phyloP scores from a whole-genome alignment of 2,797 vertebrate species.

The Todus mexicanus region DNA sequence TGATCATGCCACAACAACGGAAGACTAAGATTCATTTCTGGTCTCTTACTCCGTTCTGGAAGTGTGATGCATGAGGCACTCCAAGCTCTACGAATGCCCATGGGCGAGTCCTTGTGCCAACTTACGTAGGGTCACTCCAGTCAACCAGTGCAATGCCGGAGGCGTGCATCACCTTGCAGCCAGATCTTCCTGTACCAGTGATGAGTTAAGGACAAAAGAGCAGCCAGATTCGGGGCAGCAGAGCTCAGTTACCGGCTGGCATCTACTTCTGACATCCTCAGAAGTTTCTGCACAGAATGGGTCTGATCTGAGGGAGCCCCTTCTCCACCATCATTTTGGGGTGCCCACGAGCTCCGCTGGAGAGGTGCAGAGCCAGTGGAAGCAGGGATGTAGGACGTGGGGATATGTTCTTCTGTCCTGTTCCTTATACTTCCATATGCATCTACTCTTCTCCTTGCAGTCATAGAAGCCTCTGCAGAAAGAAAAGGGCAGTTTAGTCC shows the following conservation, averaged over 20 bases:
- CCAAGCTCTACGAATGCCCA: neutral
- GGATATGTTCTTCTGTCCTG: neutral
- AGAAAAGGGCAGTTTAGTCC: neutral
- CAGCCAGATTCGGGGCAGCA: neutral
- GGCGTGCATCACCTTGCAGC: neutral
- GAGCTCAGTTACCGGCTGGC: neutral
- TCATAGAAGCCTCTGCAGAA: neutral
- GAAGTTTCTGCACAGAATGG: neutral
- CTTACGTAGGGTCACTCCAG: neutral
- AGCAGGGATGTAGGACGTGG: neutral
- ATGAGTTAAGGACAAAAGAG: neutral
- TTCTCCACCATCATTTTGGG: neutral
- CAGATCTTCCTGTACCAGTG: accelerated
- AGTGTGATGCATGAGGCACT: neutral
- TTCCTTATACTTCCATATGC: neutral
- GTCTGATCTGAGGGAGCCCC: neutral
- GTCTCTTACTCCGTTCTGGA: neutral
- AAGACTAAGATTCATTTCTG: neutral
- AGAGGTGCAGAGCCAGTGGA: neutral
- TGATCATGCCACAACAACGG: neutral
- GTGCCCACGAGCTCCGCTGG: neutral
- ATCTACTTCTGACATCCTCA: neutral
- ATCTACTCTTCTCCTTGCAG: neutral
- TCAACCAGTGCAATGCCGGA: neutral
- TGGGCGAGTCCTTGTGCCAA: accelerated